These are phyloP conservation scores for Megalurothrips usitatus DNA, from an alignment of 2,888 invertebrate species.

Conservation along the genomic window DNA sequence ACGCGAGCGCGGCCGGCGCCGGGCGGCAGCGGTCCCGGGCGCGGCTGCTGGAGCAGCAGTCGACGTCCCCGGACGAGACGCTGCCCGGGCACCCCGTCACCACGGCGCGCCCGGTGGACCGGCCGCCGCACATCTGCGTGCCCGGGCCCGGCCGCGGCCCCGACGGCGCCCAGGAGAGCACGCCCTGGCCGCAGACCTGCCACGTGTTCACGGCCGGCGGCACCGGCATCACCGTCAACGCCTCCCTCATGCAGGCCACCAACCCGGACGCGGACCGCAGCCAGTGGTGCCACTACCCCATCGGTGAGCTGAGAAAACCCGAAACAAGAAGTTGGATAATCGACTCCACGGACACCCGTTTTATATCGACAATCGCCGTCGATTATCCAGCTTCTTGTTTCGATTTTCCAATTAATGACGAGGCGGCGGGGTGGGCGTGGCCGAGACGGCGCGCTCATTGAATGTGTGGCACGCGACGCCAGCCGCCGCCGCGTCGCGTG, in stretches of 20 bases:
- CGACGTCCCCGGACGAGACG: too few relatives aligned
- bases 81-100: too few relatives aligned
- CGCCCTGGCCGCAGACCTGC: conserved; percentile 46
- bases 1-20: conserved; percentile 38
- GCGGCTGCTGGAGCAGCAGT: not conserved
- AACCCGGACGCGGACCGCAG: conserved; percentile 29
- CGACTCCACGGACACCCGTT: too few relatives aligned
- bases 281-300: conserved; percentile 35
- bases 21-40: not conserved
- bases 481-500: too few relatives aligned
- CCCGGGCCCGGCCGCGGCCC: conserved; percentile 39
- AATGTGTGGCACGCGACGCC: too few relatives aligned
- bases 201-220: conserved; percentile 59
- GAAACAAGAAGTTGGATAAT: too few relatives aligned
- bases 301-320: conserved; percentile 18
- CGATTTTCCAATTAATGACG: too few relatives aligned
- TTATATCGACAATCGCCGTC: too few relatives aligned
- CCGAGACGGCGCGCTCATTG: too few relatives aligned
- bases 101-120: too few relatives aligned
- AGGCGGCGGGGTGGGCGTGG: too few relatives aligned
- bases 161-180: not conserved
- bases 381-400: too few relatives aligned
- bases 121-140: conserved; percentile 58
- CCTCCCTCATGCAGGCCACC: conserved; percentile 52
- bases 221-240: conserved; percentile 51